These are phyloP conservation scores for Phycodurus eques DNA, from an alignment of 2,113 vertebrate genomes.

Conservation along the genomic window DNA sequence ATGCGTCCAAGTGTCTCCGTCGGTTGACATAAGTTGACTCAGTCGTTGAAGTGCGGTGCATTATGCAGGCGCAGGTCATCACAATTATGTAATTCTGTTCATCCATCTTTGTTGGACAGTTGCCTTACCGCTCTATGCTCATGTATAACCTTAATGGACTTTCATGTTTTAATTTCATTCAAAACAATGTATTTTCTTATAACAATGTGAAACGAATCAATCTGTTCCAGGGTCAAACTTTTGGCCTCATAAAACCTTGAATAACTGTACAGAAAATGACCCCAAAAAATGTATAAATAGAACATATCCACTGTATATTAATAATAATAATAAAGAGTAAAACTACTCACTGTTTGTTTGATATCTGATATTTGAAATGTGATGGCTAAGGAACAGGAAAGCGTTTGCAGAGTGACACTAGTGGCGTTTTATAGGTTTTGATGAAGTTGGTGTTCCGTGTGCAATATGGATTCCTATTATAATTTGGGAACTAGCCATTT, in stretches of 20 bases:
- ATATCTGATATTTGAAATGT: background rate
- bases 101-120: slow-evolving; percentile 7
- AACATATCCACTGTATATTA: background rate
- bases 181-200: background rate
- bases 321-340: background rate
- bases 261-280: background rate
- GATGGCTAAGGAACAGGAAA: no score
- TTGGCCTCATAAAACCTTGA: background rate
- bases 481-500: background rate
- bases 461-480: background rate
- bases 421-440: no score
- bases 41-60: slow-evolving; percentile 30
- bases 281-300: background rate
- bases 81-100: slow-evolving; percentile 12
- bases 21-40: slow-evolving; percentile 18
- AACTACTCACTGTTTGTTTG: background rate
- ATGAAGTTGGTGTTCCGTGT: no score
- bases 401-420: no score
- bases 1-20: slow-evolving; percentile 2
- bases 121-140: background rate
- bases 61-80: slow-evolving; percentile 47
- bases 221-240: background rate
- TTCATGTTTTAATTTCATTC: background rate
- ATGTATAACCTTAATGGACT: background rate
- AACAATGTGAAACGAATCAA: no score